Evolutionary conservation across 2,797 vertebrate species (phyloP).

Genomic region (Lepus townsendii): DNA sequence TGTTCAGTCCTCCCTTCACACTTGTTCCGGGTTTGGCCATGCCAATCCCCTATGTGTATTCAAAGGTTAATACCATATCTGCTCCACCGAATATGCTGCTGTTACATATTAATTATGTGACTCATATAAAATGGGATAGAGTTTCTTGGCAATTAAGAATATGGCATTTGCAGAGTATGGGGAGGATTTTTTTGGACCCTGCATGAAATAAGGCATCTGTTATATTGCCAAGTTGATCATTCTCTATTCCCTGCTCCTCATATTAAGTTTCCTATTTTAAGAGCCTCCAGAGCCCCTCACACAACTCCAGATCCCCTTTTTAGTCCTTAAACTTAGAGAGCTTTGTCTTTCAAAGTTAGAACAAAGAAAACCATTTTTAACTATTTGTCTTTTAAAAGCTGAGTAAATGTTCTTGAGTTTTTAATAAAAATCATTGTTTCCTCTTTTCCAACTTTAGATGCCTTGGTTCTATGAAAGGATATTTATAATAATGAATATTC

Average conservation of each 20-base stretch:
- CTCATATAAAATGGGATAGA: constrained; percentile 51
- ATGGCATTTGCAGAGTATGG: constrained; percentile 28
- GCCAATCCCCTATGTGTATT: not conserved
- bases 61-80: constrained; percentile 50
- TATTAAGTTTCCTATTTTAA: constrained; percentile 59
- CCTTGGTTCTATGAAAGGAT: not conserved
- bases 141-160: constrained; percentile 65
- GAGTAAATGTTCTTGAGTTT: constrained; percentile 29
- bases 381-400: not conserved
- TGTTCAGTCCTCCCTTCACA: not conserved
- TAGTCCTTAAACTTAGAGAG: not conserved
- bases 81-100: constrained; percentile 18
- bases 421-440: not conserved
- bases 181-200: not conserved
- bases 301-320: not conserved
- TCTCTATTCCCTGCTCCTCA: constrained; percentile 33
- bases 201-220: constrained; percentile 43
- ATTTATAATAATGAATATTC: constrained; percentile 42
- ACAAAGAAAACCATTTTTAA: not conserved
- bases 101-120: constrained; percentile 49
- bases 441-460: not conserved
- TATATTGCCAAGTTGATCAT: not conserved
- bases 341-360: constrained; percentile 59
- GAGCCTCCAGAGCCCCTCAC: not conserved
- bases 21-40: not conserved